Evolutionary conservation across 2,888 invertebrate species (phyloP).

Genomic region (Cantharis flavilabris): DNA sequence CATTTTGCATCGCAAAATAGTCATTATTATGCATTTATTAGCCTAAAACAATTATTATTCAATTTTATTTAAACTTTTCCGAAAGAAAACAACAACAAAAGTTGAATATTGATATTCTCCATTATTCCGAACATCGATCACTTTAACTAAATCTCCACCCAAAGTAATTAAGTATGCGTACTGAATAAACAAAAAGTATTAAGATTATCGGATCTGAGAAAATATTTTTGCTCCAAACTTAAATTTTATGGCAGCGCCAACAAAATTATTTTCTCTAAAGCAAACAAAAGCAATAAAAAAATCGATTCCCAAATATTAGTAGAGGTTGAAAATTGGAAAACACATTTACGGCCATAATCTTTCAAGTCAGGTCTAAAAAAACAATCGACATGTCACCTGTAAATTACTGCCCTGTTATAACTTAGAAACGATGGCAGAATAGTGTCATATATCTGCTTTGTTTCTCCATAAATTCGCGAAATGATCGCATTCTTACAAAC

Average conservation of each 20-base stretch:
- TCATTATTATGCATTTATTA: neutral
- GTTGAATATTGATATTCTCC: conserved; percentile 22
- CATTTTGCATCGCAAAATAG: conserved; percentile 19
- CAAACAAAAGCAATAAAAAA: neutral
- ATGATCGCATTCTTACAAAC: conserved; percentile 49
- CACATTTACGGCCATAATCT: conserved; percentile 40
- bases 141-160: conserved; percentile 35
- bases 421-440: conserved; percentile 41
- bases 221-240: neutral
- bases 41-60: neutral
- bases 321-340: conserved; percentile 8
- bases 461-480: conserved; percentile 49
- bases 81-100: conserved; percentile 26
- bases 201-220: conserved; percentile 3
- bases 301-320: neutral
- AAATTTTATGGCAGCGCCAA: neutral
- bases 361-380: conserved; percentile 49
- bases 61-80: neutral
- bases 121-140: conserved; percentile 41
- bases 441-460: conserved; percentile 48
- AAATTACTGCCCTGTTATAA: conserved; percentile 44
- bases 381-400: conserved; percentile 50
- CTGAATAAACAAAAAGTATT: conserved; percentile 39
- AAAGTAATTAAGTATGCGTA: conserved; percentile 42
- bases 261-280: neutral